Evolutionary conservation across 2,888 invertebrate species (phyloP), one percentile per base, ranked within the genome.

Genomic region (Caenorhabditis virilis): DNA sequence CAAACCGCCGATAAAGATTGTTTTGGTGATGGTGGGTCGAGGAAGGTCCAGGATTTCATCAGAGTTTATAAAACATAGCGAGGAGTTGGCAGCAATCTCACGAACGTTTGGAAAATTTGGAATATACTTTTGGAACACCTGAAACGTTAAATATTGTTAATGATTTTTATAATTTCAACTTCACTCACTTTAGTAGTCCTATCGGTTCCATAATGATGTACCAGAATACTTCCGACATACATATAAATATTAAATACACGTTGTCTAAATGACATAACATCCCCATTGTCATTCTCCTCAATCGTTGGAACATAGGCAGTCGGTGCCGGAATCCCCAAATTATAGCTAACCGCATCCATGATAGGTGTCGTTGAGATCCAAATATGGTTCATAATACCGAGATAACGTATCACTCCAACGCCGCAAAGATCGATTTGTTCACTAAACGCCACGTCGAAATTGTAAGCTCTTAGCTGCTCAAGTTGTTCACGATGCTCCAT

Each of bases 321-420:
- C 9, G 77, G 77, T 13, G 71, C 66, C 15, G 80, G 80, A 22
- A 80, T 61, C 23, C 80, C 78, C 33, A 78, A 46, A 42, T 74
- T 72, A 42, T 78, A 80, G 45, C 72, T 72, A 25, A 67, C 65
- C 7, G 72, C 72, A 38, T 80, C 80, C 68, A 77, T 75, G 5
- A 80, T 62, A 16, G 78, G 74, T 2, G 79, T 79, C 0, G 80
- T 80, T 15, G 76, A 75, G 30, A 78, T 72, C 80, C 77, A 80
- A 18, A 79, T 54, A 39, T 76, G 74, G 20, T 74, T 74, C 15
- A 67, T 52, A 53, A 79, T 77, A 15, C 69, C 79, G 27, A 80
- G 61, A 50, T 74, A 73, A 41, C 69, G 55, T 25, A 72, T 60
- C 18, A 78, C 56, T 46, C 78, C 79, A 41, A 74, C 54, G 35